Evolutionary conservation across 2,113 vertebrate genomes (phyloP).

Genomic region (Hippotragus niger): DNA sequence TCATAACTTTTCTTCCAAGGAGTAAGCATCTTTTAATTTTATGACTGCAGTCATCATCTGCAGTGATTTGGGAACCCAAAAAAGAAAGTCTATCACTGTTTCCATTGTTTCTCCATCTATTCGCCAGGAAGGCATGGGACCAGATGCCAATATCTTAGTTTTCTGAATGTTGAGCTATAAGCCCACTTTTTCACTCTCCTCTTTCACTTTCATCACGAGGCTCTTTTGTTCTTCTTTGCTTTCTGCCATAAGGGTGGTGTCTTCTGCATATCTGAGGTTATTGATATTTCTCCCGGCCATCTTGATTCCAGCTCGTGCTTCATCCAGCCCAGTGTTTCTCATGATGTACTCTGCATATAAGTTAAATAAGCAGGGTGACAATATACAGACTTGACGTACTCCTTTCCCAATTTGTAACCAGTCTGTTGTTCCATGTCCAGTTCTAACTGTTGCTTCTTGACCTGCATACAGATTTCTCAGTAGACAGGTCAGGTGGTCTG

Average conservation of each 20-base stretch:
- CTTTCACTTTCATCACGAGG: neutral
- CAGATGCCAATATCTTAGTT: neutral
- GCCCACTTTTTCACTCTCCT: neutral
- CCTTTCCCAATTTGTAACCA: neutral
- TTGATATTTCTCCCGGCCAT: neutral
- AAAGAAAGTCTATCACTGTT: neutral
- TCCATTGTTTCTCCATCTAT: neutral
- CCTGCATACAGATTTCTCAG: neutral
- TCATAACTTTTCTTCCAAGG: neutral
- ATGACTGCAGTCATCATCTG: neutral
- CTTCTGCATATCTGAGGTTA: neutral
- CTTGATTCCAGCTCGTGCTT: neutral
- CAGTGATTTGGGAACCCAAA: neutral
- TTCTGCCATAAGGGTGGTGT: neutral
- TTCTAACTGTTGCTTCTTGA: neutral
- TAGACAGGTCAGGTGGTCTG: neutral
- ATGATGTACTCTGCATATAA: neutral
- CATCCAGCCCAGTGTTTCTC: neutral
- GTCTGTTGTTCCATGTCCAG: neutral
- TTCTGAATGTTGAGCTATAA: neutral
- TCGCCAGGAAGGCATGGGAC: neutral
- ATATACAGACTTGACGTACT: neutral
- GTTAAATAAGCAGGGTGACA: neutral
- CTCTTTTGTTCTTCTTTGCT: neutral
- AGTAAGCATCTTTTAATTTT: neutral